Conservation (phyloP, 1,140 invertebrate genomes). For the Drosophila sproati region DNA sequence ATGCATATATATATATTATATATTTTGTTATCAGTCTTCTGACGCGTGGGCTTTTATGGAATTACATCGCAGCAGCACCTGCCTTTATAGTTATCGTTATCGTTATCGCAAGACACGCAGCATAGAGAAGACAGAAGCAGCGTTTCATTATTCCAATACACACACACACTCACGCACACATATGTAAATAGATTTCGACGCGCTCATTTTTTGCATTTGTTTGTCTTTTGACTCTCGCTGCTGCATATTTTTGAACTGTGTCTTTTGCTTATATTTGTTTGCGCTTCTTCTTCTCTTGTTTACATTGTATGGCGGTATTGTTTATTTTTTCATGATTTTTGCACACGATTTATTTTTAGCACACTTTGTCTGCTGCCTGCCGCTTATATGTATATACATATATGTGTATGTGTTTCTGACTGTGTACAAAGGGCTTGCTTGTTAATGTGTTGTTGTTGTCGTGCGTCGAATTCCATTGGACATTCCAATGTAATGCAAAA, state of each 20-base stretch:
- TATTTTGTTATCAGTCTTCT: constrained; percentile 13
- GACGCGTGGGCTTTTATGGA: constrained; percentile 20
- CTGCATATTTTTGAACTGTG: constrained; percentile 38
- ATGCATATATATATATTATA: constrained; percentile 1
- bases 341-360: constrained; percentile 54
- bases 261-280: constrained; percentile 44
- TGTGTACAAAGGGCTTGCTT: constrained; percentile 16
- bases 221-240: constrained; percentile 31
- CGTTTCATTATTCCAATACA: neutral
- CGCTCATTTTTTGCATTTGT: constrained; percentile 29
- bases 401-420: neutral
- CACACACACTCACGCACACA: too few species aligned
- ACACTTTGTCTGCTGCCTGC: constrained; percentile 32
- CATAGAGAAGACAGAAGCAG: neutral
- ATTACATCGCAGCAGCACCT: constrained; percentile 30
- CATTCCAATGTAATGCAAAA: constrained; percentile 21
- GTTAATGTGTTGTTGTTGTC: neutral
- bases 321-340: constrained; percentile 37
- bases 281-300: constrained; percentile 13
- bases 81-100: constrained; percentile 24
- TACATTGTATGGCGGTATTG: constrained; percentile 38
- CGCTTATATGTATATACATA: constrained; percentile 8
- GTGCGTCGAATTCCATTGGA: constrained; percentile 25
- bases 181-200: constrained; percentile 8
- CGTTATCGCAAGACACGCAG: constrained; percentile 12